Evolutionary conservation across 2,113 vertebrate species (phyloP), one percentile per base, ranked within the genome.

Genomic region (Dipodomys stephensi): DNA sequence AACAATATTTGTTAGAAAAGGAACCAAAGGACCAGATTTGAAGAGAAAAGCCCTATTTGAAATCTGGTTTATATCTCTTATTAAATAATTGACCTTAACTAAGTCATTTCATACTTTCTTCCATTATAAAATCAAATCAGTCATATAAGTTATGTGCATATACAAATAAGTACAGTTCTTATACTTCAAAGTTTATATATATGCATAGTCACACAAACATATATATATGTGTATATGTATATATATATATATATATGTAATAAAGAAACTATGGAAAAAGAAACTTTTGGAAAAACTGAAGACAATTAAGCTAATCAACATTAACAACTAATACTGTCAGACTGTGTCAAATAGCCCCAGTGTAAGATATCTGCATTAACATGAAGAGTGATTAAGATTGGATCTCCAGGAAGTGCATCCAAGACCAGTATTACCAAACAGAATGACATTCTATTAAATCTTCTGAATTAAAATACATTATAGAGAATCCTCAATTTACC

Each of bases 371-470:
- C 13, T 77, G 27, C 10, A 78, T 12, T 68, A 82, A 71, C n/a
- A 84, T 87, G 2, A 85, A 92, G 8, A 71, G 0, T 83, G 28
- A 23, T 83, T 85, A 53, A 44, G 4, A 88, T 10, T 62, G 7
- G 12, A 77, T 93, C 71, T 12, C 79, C 74, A 78, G 71, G 18
- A 28, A 78, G 5, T 79, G 39, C 46, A 92, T 64, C 32, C 68
- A 87, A 67, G 16, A 68, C 86, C 62, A 62, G n/a, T 72, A 11
- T 46, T 83, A 67, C 0, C n/a, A n/a, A 60, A 64, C 7, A 20
- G 5, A 85, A 85, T 60, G 68, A 60, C 74, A 88, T 87, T 90
- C 73, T 2, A 87, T 64, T 89, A 87, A 80, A 85, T 77, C 7
- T 86, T 71, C 49, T 83, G 32, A 83, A 86, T 76, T 20, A 89